Evolutionary conservation across 2,888 invertebrate species (phyloP).

Genomic region (Rhagophthalmus giganteus): DNA sequence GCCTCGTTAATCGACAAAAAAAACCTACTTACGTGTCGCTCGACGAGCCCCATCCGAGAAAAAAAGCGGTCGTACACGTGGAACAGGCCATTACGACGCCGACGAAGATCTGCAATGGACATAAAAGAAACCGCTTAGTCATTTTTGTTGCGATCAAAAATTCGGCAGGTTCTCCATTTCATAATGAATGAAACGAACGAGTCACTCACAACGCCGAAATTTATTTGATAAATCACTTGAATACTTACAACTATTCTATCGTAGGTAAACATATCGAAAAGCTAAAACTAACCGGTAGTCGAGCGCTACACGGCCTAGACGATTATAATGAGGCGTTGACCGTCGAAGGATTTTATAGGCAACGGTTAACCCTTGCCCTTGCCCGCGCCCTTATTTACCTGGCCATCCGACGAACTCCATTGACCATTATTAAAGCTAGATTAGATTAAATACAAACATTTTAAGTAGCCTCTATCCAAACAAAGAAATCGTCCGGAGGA

Average conservation of each 20-base stretch:
- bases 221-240: constrained; percentile 1
- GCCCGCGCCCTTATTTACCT: constrained; percentile 27
- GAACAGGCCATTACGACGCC: constrained; percentile 53
- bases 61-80: constrained; percentile 59
- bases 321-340: constrained; percentile 22
- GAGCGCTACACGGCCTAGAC: constrained; percentile 53
- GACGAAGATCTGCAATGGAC: constrained; percentile 53
- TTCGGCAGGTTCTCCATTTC: no score
- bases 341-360: constrained; percentile 21
- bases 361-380: constrained; percentile 24
- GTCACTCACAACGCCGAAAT: constrained; percentile 1
- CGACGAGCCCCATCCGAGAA: constrained; percentile 57
- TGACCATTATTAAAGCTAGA: constrained; percentile 15
- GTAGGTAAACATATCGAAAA: constrained; percentile 19
- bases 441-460: constrained; percentile 27
- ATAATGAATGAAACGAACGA: no score
- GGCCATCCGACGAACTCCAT: constrained; percentile 15
- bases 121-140: constrained; percentile 3
- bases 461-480: constrained; percentile 23
- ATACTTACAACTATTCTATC: constrained; percentile 25
- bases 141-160: neutral
- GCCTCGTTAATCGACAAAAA: no score
- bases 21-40: constrained; percentile 57
- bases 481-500: constrained; percentile 7
- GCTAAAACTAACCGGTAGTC: constrained; percentile 25